These are phyloP conservation scores for Myotis brandtii DNA, from an alignment of 2,113 vertebrate genomes.

Conservation along the genomic window DNA sequence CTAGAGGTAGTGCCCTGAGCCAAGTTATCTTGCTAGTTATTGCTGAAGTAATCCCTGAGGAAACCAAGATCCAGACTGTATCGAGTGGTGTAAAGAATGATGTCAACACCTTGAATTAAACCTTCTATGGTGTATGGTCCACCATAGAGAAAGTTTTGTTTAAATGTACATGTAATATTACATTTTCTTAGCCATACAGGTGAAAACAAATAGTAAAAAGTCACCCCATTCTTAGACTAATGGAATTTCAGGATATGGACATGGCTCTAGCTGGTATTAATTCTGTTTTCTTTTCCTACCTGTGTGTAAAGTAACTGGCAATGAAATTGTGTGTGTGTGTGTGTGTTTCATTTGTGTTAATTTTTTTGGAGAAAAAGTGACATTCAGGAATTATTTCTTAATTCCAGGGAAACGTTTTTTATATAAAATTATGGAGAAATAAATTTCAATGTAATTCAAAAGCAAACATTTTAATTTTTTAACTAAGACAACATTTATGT, in stretches of 20 bases:
- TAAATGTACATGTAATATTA: conserved; percentile 44
- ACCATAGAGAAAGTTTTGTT: conserved; percentile 57
- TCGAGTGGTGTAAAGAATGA: conserved; percentile 39
- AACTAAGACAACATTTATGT: not conserved
- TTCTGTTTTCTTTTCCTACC: conserved; percentile 68
- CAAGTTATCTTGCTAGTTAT: conserved; percentile 62
- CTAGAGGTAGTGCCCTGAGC: not conserved
- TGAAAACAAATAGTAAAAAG: conserved; percentile 67
- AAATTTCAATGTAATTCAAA: not conserved
- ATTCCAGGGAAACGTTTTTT: not conserved
- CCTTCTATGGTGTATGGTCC: not conserved
- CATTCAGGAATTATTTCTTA: not conserved
- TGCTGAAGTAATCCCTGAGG: conserved; percentile 64
- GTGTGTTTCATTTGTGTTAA: not conserved
- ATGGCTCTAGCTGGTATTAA: conserved; percentile 34
- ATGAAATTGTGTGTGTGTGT: not conserved
- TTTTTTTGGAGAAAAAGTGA: conserved; percentile 52
- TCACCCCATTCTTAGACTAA: conserved; percentile 27
- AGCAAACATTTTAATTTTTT: not conserved
- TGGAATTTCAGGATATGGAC: conserved; percentile 37
- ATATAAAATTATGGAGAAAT: not conserved
- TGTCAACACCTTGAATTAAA: conserved; percentile 73
- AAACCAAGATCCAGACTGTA: conserved; percentile 67
- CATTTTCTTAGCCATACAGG: conserved; percentile 42
- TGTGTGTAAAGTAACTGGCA: conserved; percentile 44